These are phyloP conservation scores for Bryconaethiops microstoma DNA, from an alignment of 2,797 vertebrate species.

Conservation along the genomic window DNA sequence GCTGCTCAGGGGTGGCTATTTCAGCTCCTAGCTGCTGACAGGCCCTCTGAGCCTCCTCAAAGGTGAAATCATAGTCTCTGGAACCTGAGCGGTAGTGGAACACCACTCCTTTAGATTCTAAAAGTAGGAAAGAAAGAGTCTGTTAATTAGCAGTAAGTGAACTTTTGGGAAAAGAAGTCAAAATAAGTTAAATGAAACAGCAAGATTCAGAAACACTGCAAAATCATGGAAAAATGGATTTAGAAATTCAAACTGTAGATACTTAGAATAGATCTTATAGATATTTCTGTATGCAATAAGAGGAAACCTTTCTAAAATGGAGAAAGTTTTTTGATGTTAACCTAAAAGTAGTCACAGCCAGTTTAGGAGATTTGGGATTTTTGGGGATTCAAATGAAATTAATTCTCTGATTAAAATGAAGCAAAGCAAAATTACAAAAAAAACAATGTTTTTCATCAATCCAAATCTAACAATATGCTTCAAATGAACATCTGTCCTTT, in stretches of 20 bases:
- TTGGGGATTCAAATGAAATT: neutral
- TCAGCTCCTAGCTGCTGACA: constrained; percentile 86
- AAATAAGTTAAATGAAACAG: neutral
- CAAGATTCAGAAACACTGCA: too few relatives aligned
- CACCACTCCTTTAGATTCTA: constrained; percentile 81
- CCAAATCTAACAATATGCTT: neutral
- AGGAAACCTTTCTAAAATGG: too few relatives aligned
- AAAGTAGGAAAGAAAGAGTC: neutral
- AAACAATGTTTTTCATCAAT: neutral
- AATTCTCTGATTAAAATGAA: neutral
- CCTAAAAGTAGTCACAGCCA: too few relatives aligned
- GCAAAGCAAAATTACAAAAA: neutral
- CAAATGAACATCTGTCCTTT: neutral
- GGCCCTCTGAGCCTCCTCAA: constrained; percentile 85
- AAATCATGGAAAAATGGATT: too few relatives aligned
- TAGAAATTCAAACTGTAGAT: too few relatives aligned
- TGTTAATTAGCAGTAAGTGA: neutral
- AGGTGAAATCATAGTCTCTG: constrained; percentile 90
- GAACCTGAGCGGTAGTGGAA: constrained; percentile 93
- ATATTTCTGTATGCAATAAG: too few relatives aligned
- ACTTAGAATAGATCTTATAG: too few relatives aligned
- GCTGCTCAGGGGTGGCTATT: constrained; percentile 88
- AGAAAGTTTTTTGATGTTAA: too few relatives aligned
- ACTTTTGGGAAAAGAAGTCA: neutral
- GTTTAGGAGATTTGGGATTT: too few relatives aligned